phyloP scores from a whole-genome alignment of 64 coral and sea anemone genomes.

The Orbicella faveolata region DNA sequence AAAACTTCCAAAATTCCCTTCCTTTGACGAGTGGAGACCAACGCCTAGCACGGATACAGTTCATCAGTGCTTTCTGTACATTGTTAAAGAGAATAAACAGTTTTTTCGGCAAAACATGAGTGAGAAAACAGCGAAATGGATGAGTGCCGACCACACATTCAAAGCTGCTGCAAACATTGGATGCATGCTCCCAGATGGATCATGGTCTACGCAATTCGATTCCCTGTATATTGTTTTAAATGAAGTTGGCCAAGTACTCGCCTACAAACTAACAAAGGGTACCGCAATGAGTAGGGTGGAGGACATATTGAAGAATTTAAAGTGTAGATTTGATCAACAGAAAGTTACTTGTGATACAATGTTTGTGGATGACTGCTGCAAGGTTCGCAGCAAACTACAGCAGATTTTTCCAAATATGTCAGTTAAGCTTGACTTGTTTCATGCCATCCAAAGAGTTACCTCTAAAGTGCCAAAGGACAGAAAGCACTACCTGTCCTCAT shows the following conservation, averaged over 20 bases:
- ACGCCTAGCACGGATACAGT: not conserved
- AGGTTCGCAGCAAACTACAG: conserved; percentile 30
- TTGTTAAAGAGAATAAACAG: conserved; percentile 3
- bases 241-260: conserved; percentile 13
- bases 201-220: conserved; percentile 14
- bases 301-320: not conserved
- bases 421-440: conserved; percentile 57
- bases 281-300: not conserved
- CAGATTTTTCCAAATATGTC: conserved; percentile 24
- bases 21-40: conserved; percentile 10
- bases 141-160: conserved; percentile 34
- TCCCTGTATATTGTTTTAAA: conserved; percentile 16
- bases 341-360: not conserved
- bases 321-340: not conserved
- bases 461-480: conserved; percentile 7
- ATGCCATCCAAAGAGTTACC: conserved; percentile 51
- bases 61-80: conserved; percentile 9
- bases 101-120: conserved; percentile 10
- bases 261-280: conserved; percentile 23
- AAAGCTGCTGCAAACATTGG: conserved; percentile 42
- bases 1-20: conserved; percentile 1
- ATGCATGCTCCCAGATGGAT: conserved; percentile 16
- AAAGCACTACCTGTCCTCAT: not conserved
- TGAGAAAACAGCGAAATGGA: conserved; percentile 19
- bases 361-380: conserved; percentile 41